Evolutionary conservation across 1,140 invertebrate genomes (phyloP).

Genomic region (Trachelipus rathkii): DNA sequence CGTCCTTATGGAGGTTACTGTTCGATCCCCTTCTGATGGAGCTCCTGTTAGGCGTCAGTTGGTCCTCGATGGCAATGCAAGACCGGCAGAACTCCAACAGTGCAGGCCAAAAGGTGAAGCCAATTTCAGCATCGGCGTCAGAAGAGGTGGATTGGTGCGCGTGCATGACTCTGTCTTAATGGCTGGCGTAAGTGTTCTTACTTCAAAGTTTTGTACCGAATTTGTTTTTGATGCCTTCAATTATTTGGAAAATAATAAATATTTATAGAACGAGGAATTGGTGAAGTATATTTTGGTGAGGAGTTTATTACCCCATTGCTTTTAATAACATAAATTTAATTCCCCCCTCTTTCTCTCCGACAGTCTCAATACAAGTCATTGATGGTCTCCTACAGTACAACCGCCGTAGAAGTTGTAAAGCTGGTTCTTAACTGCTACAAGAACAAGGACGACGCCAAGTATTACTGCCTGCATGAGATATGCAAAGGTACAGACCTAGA

Average conservation of each 20-base stretch:
- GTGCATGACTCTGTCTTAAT: conserved; percentile 87
- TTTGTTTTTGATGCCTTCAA: too few species aligned
- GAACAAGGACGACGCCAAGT: conserved; percentile 72
- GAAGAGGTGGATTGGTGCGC: conserved; percentile 78
- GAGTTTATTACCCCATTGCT: conserved; percentile 8
- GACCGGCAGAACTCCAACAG: conserved; percentile 80
- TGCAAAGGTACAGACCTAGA: conserved; percentile 69
- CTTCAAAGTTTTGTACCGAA: too few species aligned
- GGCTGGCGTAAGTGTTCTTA: conserved; percentile 55
- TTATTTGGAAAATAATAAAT: too few species aligned
- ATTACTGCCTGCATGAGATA: conserved; percentile 83
- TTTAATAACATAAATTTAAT: conserved; percentile 23
- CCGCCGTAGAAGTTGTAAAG: conserved; percentile 49
- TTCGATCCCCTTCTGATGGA: conserved; percentile 53
- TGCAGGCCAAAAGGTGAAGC: conserved; percentile 82
- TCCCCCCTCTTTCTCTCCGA: not conserved
- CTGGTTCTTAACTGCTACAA: conserved; percentile 54
- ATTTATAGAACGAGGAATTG: too few species aligned
- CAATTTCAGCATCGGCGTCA: conserved; percentile 73
- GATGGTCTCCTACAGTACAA: conserved; percentile 46
- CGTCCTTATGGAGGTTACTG: conserved; percentile 87
- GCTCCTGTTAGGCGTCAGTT: conserved; percentile 66
- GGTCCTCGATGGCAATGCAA: conserved; percentile 77
- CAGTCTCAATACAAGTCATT: conserved; percentile 46
- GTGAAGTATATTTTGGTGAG: too few species aligned